Percentiles rank a stretch among this genome's conserved stretches.
Conservation (phyloP, 2,113 vertebrate species). For the Leucoraja erinaceus region DNA sequence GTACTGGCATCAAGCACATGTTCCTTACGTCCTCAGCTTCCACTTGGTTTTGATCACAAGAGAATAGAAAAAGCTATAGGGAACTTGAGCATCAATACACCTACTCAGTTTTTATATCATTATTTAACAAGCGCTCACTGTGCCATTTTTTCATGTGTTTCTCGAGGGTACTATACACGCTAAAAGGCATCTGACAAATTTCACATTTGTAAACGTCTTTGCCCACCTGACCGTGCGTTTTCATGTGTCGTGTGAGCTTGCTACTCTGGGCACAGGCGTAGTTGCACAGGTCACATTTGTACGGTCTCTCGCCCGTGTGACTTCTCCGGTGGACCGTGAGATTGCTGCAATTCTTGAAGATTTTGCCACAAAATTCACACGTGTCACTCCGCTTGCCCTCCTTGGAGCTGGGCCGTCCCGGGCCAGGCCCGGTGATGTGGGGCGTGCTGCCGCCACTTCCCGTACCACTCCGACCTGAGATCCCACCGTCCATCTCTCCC, state of each 20-base stretch:
- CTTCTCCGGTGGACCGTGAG: conserved; percentile 99
- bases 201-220: conserved; percentile 99
- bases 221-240: conserved; percentile 99
- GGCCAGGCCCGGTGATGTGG: conserved; percentile 86
- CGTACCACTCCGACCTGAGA: conserved; percentile 94
- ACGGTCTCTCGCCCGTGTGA: conserved; percentile 98
- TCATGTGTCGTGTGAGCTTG: conserved; percentile 99
- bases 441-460: conserved; percentile 97
- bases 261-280: conserved; percentile 99
- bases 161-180: conserved; percentile 99
- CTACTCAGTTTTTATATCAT: conserved; percentile 99
- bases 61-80: conserved; percentile 84
- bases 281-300: conserved; percentile 99
- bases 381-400: conserved; percentile 96
- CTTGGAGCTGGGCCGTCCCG: conserved; percentile 91
- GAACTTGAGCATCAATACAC: conserved; percentile 66
- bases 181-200: conserved; percentile 99
- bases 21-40: conserved; percentile 80
- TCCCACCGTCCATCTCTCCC: conserved; percentile 89
- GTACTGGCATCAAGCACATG: conserved; percentile 94
- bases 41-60: conserved; percentile 71
- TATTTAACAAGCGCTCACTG: conserved; percentile 98
- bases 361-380: conserved; percentile 97
- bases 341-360: conserved; percentile 99
- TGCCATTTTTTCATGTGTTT: conserved; percentile 99